Evolutionary conservation across 1,140 invertebrate species (phyloP).

Genomic region (Caenorhabditis latens): DNA sequence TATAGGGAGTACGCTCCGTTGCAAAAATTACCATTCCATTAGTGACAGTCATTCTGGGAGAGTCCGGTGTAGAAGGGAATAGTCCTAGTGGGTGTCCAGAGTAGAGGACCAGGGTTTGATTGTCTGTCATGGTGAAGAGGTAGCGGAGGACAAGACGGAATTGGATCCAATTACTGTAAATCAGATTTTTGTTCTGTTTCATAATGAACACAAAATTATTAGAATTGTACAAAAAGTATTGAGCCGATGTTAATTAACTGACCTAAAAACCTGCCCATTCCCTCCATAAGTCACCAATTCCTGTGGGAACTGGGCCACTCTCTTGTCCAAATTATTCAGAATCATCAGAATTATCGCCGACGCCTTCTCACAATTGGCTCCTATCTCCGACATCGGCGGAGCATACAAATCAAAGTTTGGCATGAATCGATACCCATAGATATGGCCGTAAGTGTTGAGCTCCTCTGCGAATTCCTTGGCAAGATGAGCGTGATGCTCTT

Average conservation of each 20-base stretch:
- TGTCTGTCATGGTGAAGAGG: slow-evolving; percentile 81
- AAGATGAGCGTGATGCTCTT: slow-evolving; percentile 79
- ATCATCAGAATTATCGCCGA: slow-evolving; percentile 84
- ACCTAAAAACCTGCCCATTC: slow-evolving; percentile 83
- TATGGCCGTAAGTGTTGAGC: slow-evolving; percentile 82
- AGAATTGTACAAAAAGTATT: not conserved
- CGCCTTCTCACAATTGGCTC: slow-evolving; percentile 80
- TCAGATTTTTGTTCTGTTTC: slow-evolving; percentile 82
- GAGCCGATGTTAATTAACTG: too few species aligned
- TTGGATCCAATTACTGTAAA: slow-evolving; percentile 84
- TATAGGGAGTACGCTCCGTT: not conserved
- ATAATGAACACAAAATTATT: slow-evolving; percentile 82
- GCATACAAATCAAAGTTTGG: slow-evolving; percentile 81
- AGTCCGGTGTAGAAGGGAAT: slow-evolving; percentile 80
- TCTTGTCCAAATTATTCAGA: slow-evolving; percentile 83
- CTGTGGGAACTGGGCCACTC: slow-evolving; percentile 81
- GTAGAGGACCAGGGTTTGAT: slow-evolving; percentile 83
- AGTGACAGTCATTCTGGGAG: slow-evolving; percentile 83
- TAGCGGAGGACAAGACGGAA: slow-evolving; percentile 83
- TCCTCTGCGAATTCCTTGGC: slow-evolving; percentile 82
- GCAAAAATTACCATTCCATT: slow-evolving; percentile 82
- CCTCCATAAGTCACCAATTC: slow-evolving; percentile 83
- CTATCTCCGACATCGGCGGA: slow-evolving; percentile 81
- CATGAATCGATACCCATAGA: slow-evolving; percentile 84
- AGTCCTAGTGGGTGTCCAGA: slow-evolving; percentile 84